phyloP scores from a whole-genome alignment of 1,140 invertebrate genomes.

The Drosophila pseudoobscura region DNA sequence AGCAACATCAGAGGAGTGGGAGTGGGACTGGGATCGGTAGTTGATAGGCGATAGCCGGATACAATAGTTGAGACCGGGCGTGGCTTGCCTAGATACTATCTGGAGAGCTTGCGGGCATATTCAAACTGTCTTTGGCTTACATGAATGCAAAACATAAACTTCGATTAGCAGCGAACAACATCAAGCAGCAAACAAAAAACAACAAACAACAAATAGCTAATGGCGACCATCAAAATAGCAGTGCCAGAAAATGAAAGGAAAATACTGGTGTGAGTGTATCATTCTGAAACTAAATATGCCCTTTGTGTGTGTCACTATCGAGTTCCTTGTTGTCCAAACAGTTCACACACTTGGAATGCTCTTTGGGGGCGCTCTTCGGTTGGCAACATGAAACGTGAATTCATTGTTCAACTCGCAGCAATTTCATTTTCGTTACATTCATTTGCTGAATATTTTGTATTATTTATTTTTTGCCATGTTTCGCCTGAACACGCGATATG shows the following conservation, averaged over 20 bases:
- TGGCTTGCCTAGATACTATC: not conserved
- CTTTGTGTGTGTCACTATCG: slow-evolving; percentile 54
- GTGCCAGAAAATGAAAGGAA: slow-evolving; percentile 15
- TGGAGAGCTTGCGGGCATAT: too few relatives aligned
- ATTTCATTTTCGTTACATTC: slow-evolving; percentile 46
- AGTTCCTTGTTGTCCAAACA: slow-evolving; percentile 73
- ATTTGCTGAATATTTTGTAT: slow-evolving; percentile 35
- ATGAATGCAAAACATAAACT: slow-evolving; percentile 60
- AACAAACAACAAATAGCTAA: slow-evolving; percentile 35
- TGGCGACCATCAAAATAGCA: slow-evolving; percentile 33
- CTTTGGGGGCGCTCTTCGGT: not conserved
- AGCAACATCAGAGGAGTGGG: not conserved
- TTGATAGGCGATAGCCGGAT: slow-evolving; percentile 14
- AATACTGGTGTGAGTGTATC: too few relatives aligned
- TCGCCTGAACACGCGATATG: slow-evolving; percentile 63
- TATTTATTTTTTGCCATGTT: slow-evolving; percentile 45
- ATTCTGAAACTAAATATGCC: slow-evolving; percentile 26
- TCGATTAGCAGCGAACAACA: slow-evolving; percentile 48
- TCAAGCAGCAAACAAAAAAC: not conserved
- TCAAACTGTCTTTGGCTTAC: slow-evolving; percentile 8
- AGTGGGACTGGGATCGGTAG: not conserved
- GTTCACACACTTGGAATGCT: slow-evolving; percentile 59
- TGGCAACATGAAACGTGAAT: slow-evolving; percentile 46
- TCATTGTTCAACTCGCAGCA: slow-evolving; percentile 60
- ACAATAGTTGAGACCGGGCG: not conserved